phyloP scores from a whole-genome alignment of 2,113 vertebrate genomes.

The Urocynchramus pylzowi region DNA sequence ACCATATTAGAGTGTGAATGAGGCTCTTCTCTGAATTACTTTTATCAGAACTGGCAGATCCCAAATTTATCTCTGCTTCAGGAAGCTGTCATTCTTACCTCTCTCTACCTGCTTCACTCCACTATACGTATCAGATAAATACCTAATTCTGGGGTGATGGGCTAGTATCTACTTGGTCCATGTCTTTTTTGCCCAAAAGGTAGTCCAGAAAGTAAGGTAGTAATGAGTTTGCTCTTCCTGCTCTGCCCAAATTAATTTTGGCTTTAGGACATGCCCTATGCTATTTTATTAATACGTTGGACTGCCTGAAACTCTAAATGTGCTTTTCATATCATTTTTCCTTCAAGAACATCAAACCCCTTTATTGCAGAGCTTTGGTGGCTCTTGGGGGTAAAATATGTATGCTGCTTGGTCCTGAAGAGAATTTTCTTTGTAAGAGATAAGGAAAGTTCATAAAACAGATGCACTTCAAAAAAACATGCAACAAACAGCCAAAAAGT shows the following conservation, averaged over 20 bases:
- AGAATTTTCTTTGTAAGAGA: neutral
- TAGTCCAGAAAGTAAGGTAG: neutral
- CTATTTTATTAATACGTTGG: neutral
- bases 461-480: neutral
- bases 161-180: neutral
- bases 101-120: neutral
- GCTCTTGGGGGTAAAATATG: neutral
- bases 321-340: neutral
- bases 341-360: neutral
- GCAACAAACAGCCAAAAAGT: neutral
- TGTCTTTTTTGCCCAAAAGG: neutral
- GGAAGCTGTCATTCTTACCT: neutral
- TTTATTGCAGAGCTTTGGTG: neutral
- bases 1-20: neutral
- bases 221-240: neutral
- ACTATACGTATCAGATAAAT: neutral
- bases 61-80: neutral
- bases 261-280: neutral
- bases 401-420: neutral
- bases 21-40: neutral
- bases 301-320: neutral
- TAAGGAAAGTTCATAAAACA: neutral
- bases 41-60: neutral
- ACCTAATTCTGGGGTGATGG: neutral
- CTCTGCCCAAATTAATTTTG: neutral